phyloP scores from a whole-genome alignment of 2,797 vertebrate genomes.

The Brachyrhaphis roseni region DNA sequence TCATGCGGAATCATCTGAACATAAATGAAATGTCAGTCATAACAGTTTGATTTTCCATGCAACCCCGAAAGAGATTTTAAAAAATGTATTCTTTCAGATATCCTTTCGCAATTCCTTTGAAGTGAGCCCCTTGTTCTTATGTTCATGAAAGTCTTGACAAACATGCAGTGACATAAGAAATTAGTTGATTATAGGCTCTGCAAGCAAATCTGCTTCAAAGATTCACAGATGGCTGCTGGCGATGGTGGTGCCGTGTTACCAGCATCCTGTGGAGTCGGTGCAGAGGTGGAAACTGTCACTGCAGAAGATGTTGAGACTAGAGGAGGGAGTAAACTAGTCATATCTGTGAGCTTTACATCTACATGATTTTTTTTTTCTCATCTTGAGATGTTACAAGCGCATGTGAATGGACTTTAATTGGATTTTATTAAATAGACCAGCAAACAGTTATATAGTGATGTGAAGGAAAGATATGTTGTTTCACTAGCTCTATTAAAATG shows the following conservation, averaged over 20 bases:
- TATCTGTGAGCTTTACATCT: slow-evolving; percentile 1
- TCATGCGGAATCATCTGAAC: slow-evolving; percentile 9
- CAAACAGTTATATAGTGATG: neutral
- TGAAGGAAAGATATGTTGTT: neutral
- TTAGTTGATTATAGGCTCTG: slow-evolving; percentile 31
- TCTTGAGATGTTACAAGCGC: neutral
- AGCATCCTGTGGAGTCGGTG: slow-evolving; percentile 12
- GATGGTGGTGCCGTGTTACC: slow-evolving; percentile 23
- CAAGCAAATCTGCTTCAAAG: slow-evolving; percentile 22
- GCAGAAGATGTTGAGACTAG: slow-evolving; percentile 24
- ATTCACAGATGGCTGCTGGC: slow-evolving; percentile 48
- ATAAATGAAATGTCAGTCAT: slow-evolving; percentile 5
- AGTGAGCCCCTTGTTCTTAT: slow-evolving; percentile 15
- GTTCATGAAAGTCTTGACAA: slow-evolving; percentile 6
- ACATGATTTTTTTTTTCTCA: neutral
- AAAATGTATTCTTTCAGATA: neutral
- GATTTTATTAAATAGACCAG: neutral
- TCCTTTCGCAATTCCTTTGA: neutral
- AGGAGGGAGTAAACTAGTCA: neutral
- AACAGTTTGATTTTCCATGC: neutral
- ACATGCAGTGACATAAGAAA: slow-evolving; percentile 32
- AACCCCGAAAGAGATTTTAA: slow-evolving; percentile 1
- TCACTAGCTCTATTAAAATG: neutral
- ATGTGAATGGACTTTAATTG: neutral
- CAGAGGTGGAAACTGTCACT: slow-evolving; percentile 40